Base-by-base conservation (phyloP, 2,797 vertebrate genomes). In the Pempheris klunzingeri region DNA sequence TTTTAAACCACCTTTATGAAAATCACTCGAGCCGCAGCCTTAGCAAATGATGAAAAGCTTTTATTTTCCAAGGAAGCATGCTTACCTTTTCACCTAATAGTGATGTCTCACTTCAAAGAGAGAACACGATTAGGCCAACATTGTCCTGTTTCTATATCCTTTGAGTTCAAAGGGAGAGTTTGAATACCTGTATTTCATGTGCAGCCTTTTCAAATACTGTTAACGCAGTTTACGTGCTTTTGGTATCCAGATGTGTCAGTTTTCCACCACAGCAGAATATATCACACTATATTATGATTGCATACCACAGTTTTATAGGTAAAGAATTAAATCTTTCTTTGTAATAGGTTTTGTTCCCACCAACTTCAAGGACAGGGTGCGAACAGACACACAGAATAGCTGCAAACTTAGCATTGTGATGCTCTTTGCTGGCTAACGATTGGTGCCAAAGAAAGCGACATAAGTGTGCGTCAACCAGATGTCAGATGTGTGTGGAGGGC, bases 51-150 rank as follows among this genome's bases (percentile, higher is more conserved):
- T 94, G 92, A 94, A 94, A 94, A 94, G 93, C 92, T 92, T 94
- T 93, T 94, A 93, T 95, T 95, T 93, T 93, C 91, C 84, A 86
- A 93, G 91, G 93, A 91, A 83, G 93, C 90, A 88, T 93, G 88
- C 93, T 93, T 95, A 95, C 92, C 93, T 95, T 93, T 94, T 94
- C 93, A 93, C 94, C 90, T 94, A 95, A 94, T 93, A 92, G 93
- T 94, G 93, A 95, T 94, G 93, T 94, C 92, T 93, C 88, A 94
- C 95, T 95, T 96, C 95, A 96, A 96, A 95, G 95, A 85, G 90
- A 84, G 91, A 92, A 80, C 86, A 85, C 92, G 92, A 95, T 95
- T 95, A 94, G 93, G 87, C 94, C 93, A 83, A 92, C 94, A 95
- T 94, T 95, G 94, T 95, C 92, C 94, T 93, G 89, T 92, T 94